These are phyloP conservation scores for Halichoerus grypus DNA, from an alignment of 2,113 vertebrate species.

Conservation along the genomic window DNA sequence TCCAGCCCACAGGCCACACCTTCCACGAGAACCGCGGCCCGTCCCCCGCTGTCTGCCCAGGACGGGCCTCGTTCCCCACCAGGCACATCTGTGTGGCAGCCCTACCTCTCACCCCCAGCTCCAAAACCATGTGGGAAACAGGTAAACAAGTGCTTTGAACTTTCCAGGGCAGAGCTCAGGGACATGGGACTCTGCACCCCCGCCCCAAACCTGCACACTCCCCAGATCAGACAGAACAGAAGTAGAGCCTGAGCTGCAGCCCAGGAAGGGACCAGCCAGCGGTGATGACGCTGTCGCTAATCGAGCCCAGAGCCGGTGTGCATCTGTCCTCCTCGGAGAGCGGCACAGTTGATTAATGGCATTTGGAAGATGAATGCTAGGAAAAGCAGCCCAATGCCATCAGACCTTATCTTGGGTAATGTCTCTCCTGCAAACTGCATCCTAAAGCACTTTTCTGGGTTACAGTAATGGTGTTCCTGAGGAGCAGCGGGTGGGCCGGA, in stretches of 20 bases:
- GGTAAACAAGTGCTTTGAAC: rapidly evolving
- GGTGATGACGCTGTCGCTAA: rapidly evolving
- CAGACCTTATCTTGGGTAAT: neutral
- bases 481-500: rapidly evolving
- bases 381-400: neutral
- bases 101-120: too few species aligned
- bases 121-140: too few species aligned
- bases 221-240: rapidly evolving
- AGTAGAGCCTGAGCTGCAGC: neutral
- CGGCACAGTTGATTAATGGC: rapidly evolving
- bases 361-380: neutral
- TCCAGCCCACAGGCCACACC: rapidly evolving
- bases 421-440: rapidly evolving
- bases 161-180: neutral
- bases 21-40: neutral
- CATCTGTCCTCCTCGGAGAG: rapidly evolving
- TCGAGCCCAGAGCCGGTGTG: rapidly evolving
- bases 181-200: rapidly evolving
- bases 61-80: neutral
- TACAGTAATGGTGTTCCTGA: neutral
- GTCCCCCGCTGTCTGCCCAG: neutral
- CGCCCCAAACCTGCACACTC: rapidly evolving
- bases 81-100: neutral
- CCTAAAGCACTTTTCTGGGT: neutral
- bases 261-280: rapidly evolving